phyloP scores from a whole-genome alignment of 2,888 invertebrate genomes.

The Drosophila gaucha region DNA sequence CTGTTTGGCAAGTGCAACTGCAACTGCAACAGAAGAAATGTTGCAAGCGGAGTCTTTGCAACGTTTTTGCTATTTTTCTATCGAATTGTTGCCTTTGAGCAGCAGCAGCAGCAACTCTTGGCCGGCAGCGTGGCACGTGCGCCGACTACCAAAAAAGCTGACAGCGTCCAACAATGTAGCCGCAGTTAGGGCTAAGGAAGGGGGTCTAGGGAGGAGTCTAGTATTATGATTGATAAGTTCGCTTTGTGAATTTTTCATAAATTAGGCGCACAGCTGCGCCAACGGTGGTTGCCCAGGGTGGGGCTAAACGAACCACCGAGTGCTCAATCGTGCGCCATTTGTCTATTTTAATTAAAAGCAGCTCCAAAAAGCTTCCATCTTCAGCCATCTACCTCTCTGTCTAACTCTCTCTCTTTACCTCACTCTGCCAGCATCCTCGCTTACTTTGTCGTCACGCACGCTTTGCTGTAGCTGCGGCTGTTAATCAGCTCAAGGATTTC shows the following conservation, averaged over 20 bases:
- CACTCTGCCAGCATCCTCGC: neutral
- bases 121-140: slow-evolving; percentile 70
- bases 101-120: slow-evolving; percentile 27
- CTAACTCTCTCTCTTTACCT: neutral
- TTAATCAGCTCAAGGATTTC: slow-evolving; percentile 55
- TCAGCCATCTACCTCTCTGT: slow-evolving; percentile 2
- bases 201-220: slow-evolving; percentile 1
- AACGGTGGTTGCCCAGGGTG: neutral
- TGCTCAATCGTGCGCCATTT: slow-evolving; percentile 77
- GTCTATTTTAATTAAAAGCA: slow-evolving; percentile 76
- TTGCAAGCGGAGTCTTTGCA: slow-evolving; percentile 40
- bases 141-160: slow-evolving; percentile 57
- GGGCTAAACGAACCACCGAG: slow-evolving; percentile 49
- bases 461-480: slow-evolving; percentile 29
- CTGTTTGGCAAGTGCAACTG: slow-evolving; percentile 50
- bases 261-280: slow-evolving; percentile 71
- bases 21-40: slow-evolving; percentile 39
- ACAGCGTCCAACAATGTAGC: slow-evolving; percentile 63
- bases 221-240: slow-evolving; percentile 78
- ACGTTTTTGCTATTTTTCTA: slow-evolving; percentile 65
- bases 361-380: slow-evolving; percentile 34
- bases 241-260: slow-evolving; percentile 78
- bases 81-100: slow-evolving; percentile 64
- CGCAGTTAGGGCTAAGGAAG: slow-evolving; percentile 10
- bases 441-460: slow-evolving; percentile 58